Conservation (phyloP, 2,888 invertebrate species). For the Lycocerus yunnanus region DNA sequence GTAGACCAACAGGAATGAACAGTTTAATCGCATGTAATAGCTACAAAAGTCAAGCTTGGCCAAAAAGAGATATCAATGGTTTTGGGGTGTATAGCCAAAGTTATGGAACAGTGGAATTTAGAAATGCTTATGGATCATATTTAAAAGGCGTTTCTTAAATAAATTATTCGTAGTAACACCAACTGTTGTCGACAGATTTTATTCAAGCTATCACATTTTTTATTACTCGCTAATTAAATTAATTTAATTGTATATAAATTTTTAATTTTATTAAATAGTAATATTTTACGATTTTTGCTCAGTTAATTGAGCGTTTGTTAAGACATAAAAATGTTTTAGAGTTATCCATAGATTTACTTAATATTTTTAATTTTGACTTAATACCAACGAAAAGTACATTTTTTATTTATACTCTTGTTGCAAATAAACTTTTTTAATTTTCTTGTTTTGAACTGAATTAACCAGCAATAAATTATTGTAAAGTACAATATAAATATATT, state of each 20-base stretch:
- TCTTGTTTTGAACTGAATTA: background rate
- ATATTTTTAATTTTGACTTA: background rate
- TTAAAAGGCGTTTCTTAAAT: slow-evolving; percentile 10
- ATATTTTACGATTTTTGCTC: background rate
- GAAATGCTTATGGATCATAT: slow-evolving; percentile 23
- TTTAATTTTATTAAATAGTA: background rate
- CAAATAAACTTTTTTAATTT: background rate
- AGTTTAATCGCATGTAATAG: slow-evolving; percentile 77
- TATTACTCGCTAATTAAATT: background rate
- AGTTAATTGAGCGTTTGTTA: background rate
- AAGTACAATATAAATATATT: too few species aligned
- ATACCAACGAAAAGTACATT: background rate
- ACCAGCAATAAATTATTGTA: too few species aligned
- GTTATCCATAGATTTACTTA: background rate
- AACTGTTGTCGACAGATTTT: background rate
- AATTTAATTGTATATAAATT: background rate
- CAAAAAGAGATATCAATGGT: slow-evolving; percentile 48
- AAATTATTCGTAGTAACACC: background rate
- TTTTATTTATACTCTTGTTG: background rate
- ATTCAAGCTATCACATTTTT: background rate
- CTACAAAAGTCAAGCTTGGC: slow-evolving; percentile 69
- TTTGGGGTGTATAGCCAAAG: slow-evolving; percentile 60
- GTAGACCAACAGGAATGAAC: slow-evolving; percentile 73
- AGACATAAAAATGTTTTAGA: background rate
- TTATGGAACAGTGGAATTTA: slow-evolving; percentile 58